Base-by-base conservation (phyloP, 2,797 vertebrate genomes). In the Sphenopsis melanotis region DNA sequence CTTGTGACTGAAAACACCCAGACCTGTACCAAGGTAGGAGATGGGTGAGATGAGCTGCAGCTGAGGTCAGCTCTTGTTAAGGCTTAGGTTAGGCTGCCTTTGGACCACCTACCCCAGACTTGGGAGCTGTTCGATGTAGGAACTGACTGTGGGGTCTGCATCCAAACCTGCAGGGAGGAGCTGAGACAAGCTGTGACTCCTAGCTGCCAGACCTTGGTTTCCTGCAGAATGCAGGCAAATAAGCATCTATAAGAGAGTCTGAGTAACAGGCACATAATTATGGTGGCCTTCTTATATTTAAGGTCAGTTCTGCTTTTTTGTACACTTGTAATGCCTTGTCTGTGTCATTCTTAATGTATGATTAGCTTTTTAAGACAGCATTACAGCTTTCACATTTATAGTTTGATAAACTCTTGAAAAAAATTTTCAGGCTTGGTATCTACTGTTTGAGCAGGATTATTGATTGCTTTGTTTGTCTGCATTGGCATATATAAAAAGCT, bases 371-470 rank as follows among this genome's bases (percentile, higher is more conserved):
- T 29, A 80, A 79, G 81, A 72, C 18, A n/a, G 32, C 8, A 26
- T 34, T 52, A 55, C 42, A 39, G 26, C 63, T 90, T 95, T 93
- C 50, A 71, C 47, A 32, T 80, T 89, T 74, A 47, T 19, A 64
- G 20, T 68, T 83, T 80, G 84, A 87, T 71, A 87, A 85, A 85
- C 69, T 69, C 47, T 32, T 63, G 71, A 83, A 82, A 92, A 89
- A 74, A 70, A 60, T 2, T 11, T 79, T 89, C 56, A 23, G 75
- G 39, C 79, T 92, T 80, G 42, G 29, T 70, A 21, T 55, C 68
- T 77, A 27, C 44, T 55, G 16, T 85, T 81, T 53, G 36, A 87
- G 68, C 18, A 34, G 46, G 70, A 59, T 92, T 92, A 94, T 53
- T 32, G 53, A 87, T 93, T 6, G 1, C 56, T 87, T 80, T 85